phyloP scores from a whole-genome alignment of 1,140 invertebrate species.

The Cephus cinctus region DNA sequence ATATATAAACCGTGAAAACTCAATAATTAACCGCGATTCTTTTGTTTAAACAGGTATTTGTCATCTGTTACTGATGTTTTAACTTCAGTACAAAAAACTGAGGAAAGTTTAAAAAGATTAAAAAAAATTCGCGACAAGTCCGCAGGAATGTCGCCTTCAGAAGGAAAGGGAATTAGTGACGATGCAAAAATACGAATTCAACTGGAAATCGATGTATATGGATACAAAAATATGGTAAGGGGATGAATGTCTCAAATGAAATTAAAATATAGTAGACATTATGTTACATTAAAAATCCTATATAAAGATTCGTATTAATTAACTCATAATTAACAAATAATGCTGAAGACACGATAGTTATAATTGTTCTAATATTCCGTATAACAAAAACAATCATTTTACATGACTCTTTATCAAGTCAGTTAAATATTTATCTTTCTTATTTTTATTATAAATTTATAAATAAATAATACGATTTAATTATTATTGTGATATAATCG shows the following conservation, averaged over 20 bases:
- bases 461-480: no score
- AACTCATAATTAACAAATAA: slow-evolving; percentile 14
- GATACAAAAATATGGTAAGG: slow-evolving; percentile 53
- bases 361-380: slow-evolving; percentile 4
- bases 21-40: slow-evolving; percentile 11
- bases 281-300: slow-evolving; percentile 10
- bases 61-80: slow-evolving; percentile 82
- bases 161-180: slow-evolving; percentile 65
- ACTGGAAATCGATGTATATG: slow-evolving; percentile 80
- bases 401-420: no score
- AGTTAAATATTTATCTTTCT: no score
- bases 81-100: slow-evolving; percentile 90
- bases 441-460: no score
- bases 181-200: slow-evolving; percentile 94
- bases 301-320: background rate
- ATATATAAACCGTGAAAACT: slow-evolving; percentile 2
- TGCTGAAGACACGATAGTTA: background rate
- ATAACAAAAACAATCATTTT: slow-evolving; percentile 16
- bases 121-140: slow-evolving; percentile 80
- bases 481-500: no score
- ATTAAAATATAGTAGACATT: no score
- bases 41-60: slow-evolving; percentile 72
- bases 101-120: slow-evolving; percentile 85
- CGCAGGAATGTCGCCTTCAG: slow-evolving; percentile 51
- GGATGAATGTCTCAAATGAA: no score